A percentile compares a stretch with the other conserved stretches of the same genome.
These are phyloP conservation scores for Leptogaster cylindrica DNA, from an alignment of 2,888 invertebrate genomes.

Conservation along the genomic window DNA sequence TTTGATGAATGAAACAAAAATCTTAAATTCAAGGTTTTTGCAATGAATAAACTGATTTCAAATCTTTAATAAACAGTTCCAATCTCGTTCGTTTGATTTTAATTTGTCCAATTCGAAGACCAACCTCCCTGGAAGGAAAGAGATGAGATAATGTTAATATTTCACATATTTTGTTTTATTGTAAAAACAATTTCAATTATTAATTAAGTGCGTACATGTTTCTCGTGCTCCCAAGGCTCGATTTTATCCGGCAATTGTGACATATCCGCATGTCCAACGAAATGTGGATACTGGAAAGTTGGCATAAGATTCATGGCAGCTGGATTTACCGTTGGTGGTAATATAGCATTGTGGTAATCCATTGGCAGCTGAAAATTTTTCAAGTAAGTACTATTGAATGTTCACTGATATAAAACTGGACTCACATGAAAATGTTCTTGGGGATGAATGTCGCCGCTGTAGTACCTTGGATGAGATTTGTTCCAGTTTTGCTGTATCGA, in stretches of 20 bases:
- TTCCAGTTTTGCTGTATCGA: constrained; percentile 49
- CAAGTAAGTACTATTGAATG: neutral
- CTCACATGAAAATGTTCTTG: constrained; percentile 59
- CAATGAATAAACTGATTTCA: neutral
- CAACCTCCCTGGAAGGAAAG: constrained; percentile 53
- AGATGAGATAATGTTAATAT: neutral
- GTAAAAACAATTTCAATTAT: constrained; percentile 12
- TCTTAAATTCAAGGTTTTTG: constrained; percentile 2
- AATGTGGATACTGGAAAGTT: constrained; percentile 57
- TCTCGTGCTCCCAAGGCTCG: constrained; percentile 62
- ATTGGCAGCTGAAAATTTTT: constrained; percentile 54
- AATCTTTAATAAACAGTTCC: constrained; percentile 6
- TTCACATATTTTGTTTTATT: neutral
- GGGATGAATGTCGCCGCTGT: constrained; percentile 54
- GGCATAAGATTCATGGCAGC: constrained; percentile 59
- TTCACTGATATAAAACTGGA: no score
- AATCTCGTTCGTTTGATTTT: constrained; percentile 35
- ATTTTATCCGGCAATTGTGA: constrained; percentile 58
- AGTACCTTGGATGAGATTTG: constrained; percentile 46
- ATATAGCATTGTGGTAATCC: constrained; percentile 59
- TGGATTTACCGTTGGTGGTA: constrained; percentile 55
- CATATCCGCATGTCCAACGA: constrained; percentile 51
- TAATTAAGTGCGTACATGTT: constrained; percentile 56
- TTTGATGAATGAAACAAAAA: neutral
- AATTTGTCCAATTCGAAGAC: constrained; percentile 56